Evolutionary conservation across 2,113 vertebrate species (phyloP).

Genomic region (Delphinapterus leucas): DNA sequence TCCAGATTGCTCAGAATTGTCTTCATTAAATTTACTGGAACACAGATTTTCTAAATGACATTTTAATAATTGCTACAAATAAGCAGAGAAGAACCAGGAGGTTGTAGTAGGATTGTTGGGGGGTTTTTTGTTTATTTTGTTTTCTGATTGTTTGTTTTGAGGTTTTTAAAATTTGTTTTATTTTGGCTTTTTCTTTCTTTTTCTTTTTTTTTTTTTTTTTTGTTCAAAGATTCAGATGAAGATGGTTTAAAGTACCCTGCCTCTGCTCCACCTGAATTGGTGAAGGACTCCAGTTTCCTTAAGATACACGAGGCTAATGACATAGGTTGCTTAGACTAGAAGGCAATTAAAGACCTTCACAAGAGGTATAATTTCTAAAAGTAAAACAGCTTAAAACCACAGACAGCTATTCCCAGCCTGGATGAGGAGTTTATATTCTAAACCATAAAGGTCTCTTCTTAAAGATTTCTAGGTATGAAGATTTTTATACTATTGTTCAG

Average conservation of each 20-base stretch:
- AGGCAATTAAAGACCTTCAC: neutral
- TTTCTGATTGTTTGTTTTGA: neutral
- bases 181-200: neutral
- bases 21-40: constrained; percentile 39
- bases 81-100: neutral
- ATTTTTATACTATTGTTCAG: neutral
- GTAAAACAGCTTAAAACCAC: neutral
- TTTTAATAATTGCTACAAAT: constrained; percentile 26
- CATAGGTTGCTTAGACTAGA: neutral
- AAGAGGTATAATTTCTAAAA: neutral
- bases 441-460: neutral
- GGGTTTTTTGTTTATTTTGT: neutral
- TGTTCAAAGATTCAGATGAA: neutral
- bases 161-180: neutral
- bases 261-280: neutral
- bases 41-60: constrained; percentile 41
- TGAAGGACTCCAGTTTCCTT: neutral
- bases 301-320: neutral
- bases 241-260: neutral
- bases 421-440: neutral
- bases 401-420: neutral
- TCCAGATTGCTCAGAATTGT: constrained; percentile 52
- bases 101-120: neutral
- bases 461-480: neutral
- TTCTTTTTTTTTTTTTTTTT: neutral